Evolutionary conservation across 2,888 invertebrate genomes (phyloP), one percentile per base, ranked within the genome.

Genomic region (Cheiracanthium punctorium): DNA sequence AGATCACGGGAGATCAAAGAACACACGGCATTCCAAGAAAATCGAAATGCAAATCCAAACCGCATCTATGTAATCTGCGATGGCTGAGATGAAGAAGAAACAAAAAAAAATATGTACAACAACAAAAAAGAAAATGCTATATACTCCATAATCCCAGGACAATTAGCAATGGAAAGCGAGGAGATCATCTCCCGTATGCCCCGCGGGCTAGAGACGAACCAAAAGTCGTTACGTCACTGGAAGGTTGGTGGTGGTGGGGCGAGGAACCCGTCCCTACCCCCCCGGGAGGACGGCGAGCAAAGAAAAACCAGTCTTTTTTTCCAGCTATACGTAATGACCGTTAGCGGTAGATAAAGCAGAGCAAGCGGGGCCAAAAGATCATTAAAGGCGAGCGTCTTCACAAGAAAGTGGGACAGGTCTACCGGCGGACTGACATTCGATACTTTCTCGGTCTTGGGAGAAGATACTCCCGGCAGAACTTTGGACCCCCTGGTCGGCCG

Each of bases 281-380:
- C 52, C 79, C 79, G 65, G 67, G 30, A 65, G 48, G 52, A 73
- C 58, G 37, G 37, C 33, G 29, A 37, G 72, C 69, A 37, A 65
- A 77, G 77, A 77, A 72, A 82, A 85, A 77, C 84, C 79, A 65
- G 84, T 84, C 79, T 85, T 41, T 67, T 76, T 71, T 73, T 65
- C 52, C 74, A 20, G 20, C 48, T 48, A 20, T 77, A 73, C 77
- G 82, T 85, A 85, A 85, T 85, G 84, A 85, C 84, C 84, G 84
- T 85, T 85, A 85, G 84, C 58, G 73, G 73, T 69, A 74, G 70
- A 84, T 84, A 84, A 79, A 85, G 79, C 69, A 29, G 52, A 33
- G 73, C 52, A 41, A 29, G 29, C 65, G 28, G 77, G 82, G 77
- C 72, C 82, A 77, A 84, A 72, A 77, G 82, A 84, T 84, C 82